These are phyloP conservation scores for Scophthalmus maximus DNA, from an alignment of 2,113 vertebrate species.

Conservation along the genomic window DNA sequence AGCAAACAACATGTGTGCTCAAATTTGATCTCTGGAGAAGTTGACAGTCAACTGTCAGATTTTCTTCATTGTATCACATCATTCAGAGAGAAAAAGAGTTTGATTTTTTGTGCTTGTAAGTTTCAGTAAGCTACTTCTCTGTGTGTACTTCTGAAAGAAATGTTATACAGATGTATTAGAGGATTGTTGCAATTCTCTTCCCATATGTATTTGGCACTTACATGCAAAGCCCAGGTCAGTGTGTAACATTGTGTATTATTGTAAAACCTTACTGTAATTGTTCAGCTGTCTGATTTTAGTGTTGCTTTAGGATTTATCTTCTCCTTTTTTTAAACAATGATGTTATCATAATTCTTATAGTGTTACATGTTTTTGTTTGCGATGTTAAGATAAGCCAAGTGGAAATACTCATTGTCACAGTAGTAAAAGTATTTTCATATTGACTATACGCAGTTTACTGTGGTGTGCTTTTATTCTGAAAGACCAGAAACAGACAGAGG, in stretches of 20 bases:
- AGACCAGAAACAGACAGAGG: neutral
- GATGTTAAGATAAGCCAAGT: constrained; percentile 71
- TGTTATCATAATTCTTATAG: constrained; percentile 70
- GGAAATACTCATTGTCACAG: constrained; percentile 76
- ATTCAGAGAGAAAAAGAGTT: constrained; percentile 6
- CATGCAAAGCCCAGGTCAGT: constrained; percentile 60
- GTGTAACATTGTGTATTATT: constrained; percentile 84
- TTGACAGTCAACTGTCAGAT: neutral
- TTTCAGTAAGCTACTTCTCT: neutral
- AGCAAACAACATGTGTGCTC: neutral
- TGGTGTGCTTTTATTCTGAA: constrained; percentile 56
- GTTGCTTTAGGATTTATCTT: constrained; percentile 66
- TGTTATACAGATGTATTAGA: constrained; percentile 31
- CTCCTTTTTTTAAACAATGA: constrained; percentile 63
- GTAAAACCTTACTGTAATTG: constrained; percentile 81
- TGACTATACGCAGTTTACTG: constrained; percentile 61
- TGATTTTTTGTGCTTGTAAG: constrained; percentile 25
- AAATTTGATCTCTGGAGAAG: neutral
- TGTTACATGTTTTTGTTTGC: constrained; percentile 75
- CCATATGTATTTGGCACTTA: constrained; percentile 71
- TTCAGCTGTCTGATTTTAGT: constrained; percentile 74
- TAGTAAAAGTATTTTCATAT: constrained; percentile 85
- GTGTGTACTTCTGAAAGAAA: constrained; percentile 13
- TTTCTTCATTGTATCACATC: neutral
- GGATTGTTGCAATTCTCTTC: constrained; percentile 63